Conservation (phyloP, 37 sponge, comb jelly and placozoan genomes). For the Hormiphora californensis region DNA sequence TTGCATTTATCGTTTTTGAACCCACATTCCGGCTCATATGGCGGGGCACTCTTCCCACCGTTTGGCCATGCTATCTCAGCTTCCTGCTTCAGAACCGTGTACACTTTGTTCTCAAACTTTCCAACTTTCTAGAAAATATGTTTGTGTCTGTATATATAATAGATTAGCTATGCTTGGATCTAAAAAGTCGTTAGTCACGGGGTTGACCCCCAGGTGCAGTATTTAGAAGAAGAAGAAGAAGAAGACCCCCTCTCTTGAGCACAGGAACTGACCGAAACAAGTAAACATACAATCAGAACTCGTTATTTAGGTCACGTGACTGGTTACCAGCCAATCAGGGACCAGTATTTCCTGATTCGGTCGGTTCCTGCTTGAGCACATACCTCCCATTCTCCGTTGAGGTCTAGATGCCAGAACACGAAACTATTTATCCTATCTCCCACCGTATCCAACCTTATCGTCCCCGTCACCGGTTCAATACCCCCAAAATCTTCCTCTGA, state of each 20-base stretch:
- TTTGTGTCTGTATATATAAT: no score
- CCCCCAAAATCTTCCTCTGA: not conserved
- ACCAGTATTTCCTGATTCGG: no score
- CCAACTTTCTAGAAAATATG: conserved; percentile 47
- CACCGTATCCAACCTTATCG: not conserved
- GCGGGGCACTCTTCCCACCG: conserved; percentile 15
- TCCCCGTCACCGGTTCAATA: conserved; percentile 19
- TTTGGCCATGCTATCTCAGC: conserved; percentile 41
- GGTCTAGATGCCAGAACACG: conserved; percentile 34
- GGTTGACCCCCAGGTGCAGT: not conserved
- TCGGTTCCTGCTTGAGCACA: no score
- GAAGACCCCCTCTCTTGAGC: no score
- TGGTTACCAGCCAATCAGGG: no score
- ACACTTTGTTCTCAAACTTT: not conserved
- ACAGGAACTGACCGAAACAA: no score
- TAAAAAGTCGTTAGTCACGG: not conserved
- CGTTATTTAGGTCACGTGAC: no score
- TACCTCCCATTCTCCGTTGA: conserved; percentile 42
- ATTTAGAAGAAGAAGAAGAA: not conserved
- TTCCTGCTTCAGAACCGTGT: not conserved
- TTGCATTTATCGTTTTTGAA: conserved; percentile 12
- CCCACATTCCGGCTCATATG: conserved; percentile 25
- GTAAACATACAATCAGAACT: no score
- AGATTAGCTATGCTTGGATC: not conserved
- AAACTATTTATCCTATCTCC: conserved; percentile 27